A percentile compares a stretch with the other conserved stretches of the same genome.
Evolutionary conservation across 2,113 vertebrate species (phyloP).

Genomic region (Macquaria australasica): DNA sequence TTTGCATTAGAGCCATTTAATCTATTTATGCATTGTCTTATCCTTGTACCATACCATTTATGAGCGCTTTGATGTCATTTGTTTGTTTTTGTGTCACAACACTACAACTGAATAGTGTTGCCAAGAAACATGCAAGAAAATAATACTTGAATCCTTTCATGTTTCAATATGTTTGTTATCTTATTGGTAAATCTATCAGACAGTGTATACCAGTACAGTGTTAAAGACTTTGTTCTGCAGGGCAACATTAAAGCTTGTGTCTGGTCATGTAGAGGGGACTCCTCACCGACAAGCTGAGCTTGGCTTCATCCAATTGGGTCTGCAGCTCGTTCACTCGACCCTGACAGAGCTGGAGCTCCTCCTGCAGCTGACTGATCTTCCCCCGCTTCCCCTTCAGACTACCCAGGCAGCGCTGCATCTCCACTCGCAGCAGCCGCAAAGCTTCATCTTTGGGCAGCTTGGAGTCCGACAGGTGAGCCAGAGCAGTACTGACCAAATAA

Average conservation of each 20-base stretch:
- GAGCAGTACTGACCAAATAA: slow-evolving; percentile 41
- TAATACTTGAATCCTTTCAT: neutral
- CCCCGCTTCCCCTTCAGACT: slow-evolving; percentile 91
- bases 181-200: neutral
- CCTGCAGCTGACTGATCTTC: slow-evolving; percentile 89
- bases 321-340: slow-evolving; percentile 81
- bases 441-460: slow-evolving; percentile 88
- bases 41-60: neutral
- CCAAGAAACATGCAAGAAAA: neutral
- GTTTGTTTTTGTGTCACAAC: too few relatives aligned
- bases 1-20: neutral
- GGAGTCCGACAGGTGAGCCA: slow-evolving; percentile 74
- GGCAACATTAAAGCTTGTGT: neutral
- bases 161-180: neutral
- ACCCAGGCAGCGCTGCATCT: slow-evolving; percentile 89
- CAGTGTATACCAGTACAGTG: neutral
- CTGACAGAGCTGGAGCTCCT: slow-evolving; percentile 84
- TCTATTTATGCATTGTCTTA: neutral
- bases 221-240: slow-evolving; percentile 4
- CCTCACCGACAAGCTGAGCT: slow-evolving; percentile 82
- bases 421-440: slow-evolving; percentile 85
- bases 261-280: neutral
- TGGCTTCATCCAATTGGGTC: slow-evolving; percentile 80
- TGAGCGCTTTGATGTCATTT: neutral
- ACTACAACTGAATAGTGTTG: neutral